A percentile compares a stretch with the other conserved stretches of the same genome.
Evolutionary conservation across 2,888 invertebrate genomes (phyloP).

Genomic region (Dynastes grantii): DNA sequence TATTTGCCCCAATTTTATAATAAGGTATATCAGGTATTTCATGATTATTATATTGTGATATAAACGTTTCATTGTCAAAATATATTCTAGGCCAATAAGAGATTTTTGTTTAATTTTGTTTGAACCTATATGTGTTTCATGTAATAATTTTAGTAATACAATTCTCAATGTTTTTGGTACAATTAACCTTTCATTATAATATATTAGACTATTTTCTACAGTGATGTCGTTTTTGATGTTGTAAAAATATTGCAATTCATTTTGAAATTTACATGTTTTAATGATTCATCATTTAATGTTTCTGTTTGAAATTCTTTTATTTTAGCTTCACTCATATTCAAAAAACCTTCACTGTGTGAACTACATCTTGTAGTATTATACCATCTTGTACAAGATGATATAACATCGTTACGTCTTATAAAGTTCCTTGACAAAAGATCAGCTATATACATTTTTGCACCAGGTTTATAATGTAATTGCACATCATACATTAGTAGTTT

Average conservation of each 20-base stretch:
- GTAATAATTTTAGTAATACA: background rate
- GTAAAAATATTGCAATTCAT: background rate
- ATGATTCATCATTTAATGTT: background rate
- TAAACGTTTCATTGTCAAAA: background rate
- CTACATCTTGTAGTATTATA: too few species aligned
- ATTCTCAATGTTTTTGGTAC: background rate
- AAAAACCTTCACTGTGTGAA: too few species aligned
- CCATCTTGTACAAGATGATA: too few species aligned
- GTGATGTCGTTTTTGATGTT: background rate
- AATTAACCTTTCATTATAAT: slow-evolving; percentile 1
- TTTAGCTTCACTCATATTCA: too few species aligned
- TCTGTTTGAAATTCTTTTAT: slow-evolving; percentile 3
- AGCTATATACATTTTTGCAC: slow-evolving; percentile 34
- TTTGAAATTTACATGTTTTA: background rate
- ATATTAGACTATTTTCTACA: background rate
- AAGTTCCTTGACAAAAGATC: slow-evolving; percentile 28
- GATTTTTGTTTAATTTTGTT: background rate
- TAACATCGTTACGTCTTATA: slow-evolving; percentile 1
- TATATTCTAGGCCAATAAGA: background rate
- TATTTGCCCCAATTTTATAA: slow-evolving; percentile 5
- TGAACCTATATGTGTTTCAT: background rate
- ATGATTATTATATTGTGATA: background rate
- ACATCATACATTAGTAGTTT: slow-evolving; percentile 19
- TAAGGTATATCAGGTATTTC: slow-evolving; percentile 20
- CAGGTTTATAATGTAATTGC: background rate